These are phyloP conservation scores for Dasysyrphus tricinctus DNA, from an alignment of 2,888 invertebrate species.

Conservation along the genomic window DNA sequence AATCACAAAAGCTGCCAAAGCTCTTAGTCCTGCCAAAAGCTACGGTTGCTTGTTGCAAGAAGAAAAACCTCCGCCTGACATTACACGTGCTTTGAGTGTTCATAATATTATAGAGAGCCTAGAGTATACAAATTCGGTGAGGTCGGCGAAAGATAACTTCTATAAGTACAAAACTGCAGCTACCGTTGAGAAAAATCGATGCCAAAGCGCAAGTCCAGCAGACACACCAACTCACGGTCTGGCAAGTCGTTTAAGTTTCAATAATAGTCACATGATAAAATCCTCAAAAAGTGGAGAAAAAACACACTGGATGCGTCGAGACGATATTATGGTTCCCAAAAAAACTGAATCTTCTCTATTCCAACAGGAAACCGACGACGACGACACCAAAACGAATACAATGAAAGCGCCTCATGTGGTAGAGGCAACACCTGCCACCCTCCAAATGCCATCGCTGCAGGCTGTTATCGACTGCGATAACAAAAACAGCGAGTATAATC, in stretches of 20 bases:
- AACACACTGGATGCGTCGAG: constrained; percentile 81
- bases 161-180: constrained; percentile 83
- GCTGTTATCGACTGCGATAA: constrained; percentile 58
- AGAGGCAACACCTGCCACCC: constrained; percentile 47
- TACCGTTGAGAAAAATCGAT: constrained; percentile 73
- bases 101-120: constrained; percentile 78
- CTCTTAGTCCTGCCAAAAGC: constrained; percentile 73
- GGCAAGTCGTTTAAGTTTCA: constrained; percentile 53
- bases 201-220: constrained; percentile 69
- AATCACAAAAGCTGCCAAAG: constrained; percentile 76
- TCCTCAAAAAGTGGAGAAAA: constrained; percentile 77
- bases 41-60: constrained; percentile 62
- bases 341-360: constrained; percentile 25
- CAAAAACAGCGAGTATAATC: constrained; percentile 59
- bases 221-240: constrained; percentile 76
- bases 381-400: constrained; percentile 41
- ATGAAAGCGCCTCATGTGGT: constrained; percentile 29
- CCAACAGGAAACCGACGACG: constrained; percentile 28
- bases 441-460: constrained; percentile 29
- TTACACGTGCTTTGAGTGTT: constrained; percentile 80
- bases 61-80: constrained; percentile 66
- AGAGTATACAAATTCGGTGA: constrained; percentile 18
- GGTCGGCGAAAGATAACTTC: constrained; percentile 82
- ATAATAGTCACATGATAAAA: constrained; percentile 77
- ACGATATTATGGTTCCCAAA: constrained; percentile 77